A percentile compares a stretch with the other conserved stretches of the same genome.
Conservation (phyloP, 2,888 invertebrate genomes). For the Syritta pipiens region DNA sequence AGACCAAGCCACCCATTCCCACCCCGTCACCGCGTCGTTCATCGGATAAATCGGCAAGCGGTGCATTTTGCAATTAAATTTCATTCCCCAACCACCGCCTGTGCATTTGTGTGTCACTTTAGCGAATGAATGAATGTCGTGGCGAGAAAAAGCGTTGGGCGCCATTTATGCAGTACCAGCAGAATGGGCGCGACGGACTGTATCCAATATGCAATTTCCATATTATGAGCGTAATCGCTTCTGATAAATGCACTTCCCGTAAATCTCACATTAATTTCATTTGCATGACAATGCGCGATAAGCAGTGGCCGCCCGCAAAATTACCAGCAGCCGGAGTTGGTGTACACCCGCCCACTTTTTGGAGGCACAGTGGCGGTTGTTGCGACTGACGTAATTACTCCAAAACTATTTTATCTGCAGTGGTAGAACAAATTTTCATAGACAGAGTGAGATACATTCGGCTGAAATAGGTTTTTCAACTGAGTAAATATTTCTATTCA, state of each 20-base stretch:
- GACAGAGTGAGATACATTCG: constrained; percentile 4
- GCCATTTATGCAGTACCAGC: constrained; percentile 27
- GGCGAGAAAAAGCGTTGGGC: constrained; percentile 9
- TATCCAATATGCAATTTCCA: constrained; percentile 59
- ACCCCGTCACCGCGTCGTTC: background rate
- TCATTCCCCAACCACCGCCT: background rate
- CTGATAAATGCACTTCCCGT: constrained; percentile 58
- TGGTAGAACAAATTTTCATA: constrained; percentile 16
- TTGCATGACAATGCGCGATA: constrained; percentile 60
- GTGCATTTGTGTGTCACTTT: background rate
- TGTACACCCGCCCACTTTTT: too few relatives aligned
- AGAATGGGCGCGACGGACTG: constrained; percentile 30
- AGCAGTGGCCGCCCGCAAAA: constrained; percentile 56
- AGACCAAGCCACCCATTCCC: constrained; percentile 15
- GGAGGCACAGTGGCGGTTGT: background rate
- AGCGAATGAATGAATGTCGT: background rate
- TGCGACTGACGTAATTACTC: constrained; percentile 36
- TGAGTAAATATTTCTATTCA: background rate
- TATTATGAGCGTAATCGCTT: constrained; percentile 56
- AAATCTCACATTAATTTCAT: constrained; percentile 59
- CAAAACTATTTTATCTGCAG: constrained; percentile 21
- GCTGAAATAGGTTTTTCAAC: background rate
- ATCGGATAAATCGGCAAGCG: background rate
- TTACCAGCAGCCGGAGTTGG: constrained; percentile 43
- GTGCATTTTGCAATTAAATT: constrained; percentile 39